phyloP scores from a whole-genome alignment of 2,888 invertebrate genomes.

The Cerceris ruficornis region DNA sequence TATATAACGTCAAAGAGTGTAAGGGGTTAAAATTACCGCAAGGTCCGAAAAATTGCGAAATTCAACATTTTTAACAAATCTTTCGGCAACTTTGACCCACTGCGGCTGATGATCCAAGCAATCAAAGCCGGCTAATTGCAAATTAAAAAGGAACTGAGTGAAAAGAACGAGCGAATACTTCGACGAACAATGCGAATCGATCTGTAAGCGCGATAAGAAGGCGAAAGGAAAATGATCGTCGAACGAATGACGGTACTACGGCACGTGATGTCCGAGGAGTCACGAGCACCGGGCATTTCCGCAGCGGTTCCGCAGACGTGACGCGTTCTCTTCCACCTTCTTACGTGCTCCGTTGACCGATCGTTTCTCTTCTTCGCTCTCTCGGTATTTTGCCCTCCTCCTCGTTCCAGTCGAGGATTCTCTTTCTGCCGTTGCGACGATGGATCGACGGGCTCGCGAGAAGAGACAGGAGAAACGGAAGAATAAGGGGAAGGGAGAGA shows the following conservation, averaged over 20 bases:
- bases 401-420: background rate
- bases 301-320: conserved; percentile 78
- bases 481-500: too few species aligned
- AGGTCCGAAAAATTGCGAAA: too few species aligned
- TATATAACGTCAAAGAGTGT: too few species aligned
- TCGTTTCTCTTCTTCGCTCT: conserved; percentile 30
- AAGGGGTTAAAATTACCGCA: too few species aligned
- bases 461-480: too few species aligned
- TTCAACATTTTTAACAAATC: too few species aligned
- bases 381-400: conserved; percentile 17
- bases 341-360: conserved; percentile 48
- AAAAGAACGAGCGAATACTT: too few species aligned
- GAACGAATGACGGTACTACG: conserved; percentile 57
- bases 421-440: too few species aligned
- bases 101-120: too few species aligned
- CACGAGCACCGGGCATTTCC: conserved; percentile 73
- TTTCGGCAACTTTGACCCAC: too few species aligned
- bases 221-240: conserved; percentile 65
- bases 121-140: background rate
- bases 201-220: conserved; percentile 51
- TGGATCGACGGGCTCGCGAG: too few species aligned
- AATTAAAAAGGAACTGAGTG: too few species aligned
- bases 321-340: conserved; percentile 67
- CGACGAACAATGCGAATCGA: conserved; percentile 1
- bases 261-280: conserved; percentile 67